Evolutionary conservation across 2,113 vertebrate genomes (phyloP).

Genomic region (Sarotherodon lohbergeri): DNA sequence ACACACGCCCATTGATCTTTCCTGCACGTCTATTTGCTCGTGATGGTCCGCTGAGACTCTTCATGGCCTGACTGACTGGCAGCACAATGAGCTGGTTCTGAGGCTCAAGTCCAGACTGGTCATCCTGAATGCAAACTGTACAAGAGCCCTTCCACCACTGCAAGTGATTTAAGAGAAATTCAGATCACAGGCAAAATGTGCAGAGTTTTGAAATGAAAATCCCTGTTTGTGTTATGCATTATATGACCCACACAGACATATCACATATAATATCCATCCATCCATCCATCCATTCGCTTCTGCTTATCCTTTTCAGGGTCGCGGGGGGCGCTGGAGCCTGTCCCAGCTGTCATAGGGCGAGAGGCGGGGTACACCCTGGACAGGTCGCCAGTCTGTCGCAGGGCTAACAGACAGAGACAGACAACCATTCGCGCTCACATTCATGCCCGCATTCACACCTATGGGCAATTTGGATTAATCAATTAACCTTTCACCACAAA

Average conservation of each 20-base stretch:
- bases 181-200: neutral
- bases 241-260: neutral
- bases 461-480: no score
- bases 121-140: neutral
- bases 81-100: neutral
- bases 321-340: no score
- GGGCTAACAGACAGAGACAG: no score
- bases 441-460: no score
- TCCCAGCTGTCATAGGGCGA: no score
- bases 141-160: neutral
- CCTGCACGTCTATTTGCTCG: neutral
- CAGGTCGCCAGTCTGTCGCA: no score
- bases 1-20: conserved; percentile 35
- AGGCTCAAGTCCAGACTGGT: neutral
- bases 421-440: no score
- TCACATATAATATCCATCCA: neutral
- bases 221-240: neutral
- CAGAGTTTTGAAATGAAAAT: neutral
- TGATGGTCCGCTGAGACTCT: conserved; percentile 1
- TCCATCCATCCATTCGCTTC: no score
- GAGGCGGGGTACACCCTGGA: no score
- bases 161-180: neutral
- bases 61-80: conserved; percentile 33
- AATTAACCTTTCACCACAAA: no score
- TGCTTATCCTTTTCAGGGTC: no score